Conservation (phyloP, 1,140 invertebrate genomes). For the Saxidomus purpurata region DNA sequence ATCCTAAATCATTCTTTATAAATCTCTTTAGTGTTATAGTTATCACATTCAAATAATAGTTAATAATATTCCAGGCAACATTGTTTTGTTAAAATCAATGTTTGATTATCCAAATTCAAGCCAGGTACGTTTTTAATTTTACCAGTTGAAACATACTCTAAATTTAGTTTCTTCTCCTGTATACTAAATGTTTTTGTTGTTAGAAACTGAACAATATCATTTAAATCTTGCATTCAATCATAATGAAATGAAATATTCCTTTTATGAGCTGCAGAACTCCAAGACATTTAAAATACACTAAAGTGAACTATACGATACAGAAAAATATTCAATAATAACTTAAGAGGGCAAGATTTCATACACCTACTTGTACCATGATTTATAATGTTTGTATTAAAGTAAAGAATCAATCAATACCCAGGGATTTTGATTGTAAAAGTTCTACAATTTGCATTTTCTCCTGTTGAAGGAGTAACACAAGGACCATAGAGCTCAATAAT, state of each 20-base stretch:
- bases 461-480: no score
- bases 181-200: not conserved
- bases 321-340: not conserved
- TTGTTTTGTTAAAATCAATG: no score
- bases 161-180: not conserved
- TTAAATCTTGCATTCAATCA: not conserved
- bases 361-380: not conserved
- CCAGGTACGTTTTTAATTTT: no score
- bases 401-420: not conserved
- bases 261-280: not conserved
- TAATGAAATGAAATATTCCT: slow-evolving; percentile 23
- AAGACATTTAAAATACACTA: not conserved
- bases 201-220: slow-evolving; percentile 20
- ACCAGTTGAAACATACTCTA: no score
- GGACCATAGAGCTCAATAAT: no score
- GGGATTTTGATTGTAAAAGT: no score
- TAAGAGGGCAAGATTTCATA: not conserved
- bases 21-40: no score
- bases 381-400: not conserved
- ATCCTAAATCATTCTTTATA: no score
- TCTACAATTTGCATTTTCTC: no score
- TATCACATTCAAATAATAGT: no score
- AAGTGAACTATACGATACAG: not conserved
- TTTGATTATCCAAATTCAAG: no score
- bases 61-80: no score